phyloP scores from a whole-genome alignment of 1,140 invertebrate genomes.

The Pogonognathellus flavescens region DNA sequence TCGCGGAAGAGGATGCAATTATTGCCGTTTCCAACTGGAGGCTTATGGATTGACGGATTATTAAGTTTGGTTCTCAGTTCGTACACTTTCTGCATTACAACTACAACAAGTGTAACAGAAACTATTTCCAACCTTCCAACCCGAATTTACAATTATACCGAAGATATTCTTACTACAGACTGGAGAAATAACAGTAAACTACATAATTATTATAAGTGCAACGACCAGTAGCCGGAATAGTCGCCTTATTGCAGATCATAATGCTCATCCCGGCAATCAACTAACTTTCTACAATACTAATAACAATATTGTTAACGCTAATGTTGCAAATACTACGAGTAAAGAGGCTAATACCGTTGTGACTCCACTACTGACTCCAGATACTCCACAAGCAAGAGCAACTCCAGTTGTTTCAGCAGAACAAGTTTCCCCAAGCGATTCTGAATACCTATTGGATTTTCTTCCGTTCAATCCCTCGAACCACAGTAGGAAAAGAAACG shows the following conservation, averaged over 20 bases:
- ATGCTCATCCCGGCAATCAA: conserved; percentile 42
- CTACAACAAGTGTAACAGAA: background rate
- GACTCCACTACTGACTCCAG: background rate
- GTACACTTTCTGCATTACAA: background rate
- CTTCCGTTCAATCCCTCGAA: background rate
- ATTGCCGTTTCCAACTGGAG: background rate
- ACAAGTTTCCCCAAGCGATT: background rate
- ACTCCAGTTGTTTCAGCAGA: too few relatives aligned
- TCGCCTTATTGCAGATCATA: conserved; percentile 8
- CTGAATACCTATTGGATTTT: background rate
- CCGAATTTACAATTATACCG: background rate
- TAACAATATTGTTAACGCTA: conserved; percentile 27
- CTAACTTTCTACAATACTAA: conserved; percentile 37
- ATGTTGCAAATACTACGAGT: background rate
- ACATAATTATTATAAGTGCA: background rate
- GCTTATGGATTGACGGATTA: conserved; percentile 30
- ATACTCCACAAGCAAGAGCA: too few relatives aligned
- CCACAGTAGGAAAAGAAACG: background rate
- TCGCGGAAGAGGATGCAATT: conserved; percentile 35
- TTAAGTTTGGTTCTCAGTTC: conserved; percentile 15
- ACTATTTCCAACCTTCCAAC: background rate
- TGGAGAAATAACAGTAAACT: background rate
- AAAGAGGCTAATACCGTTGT: conserved; percentile 24
- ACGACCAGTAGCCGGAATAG: background rate
- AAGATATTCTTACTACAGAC: background rate